phyloP scores from a whole-genome alignment of 1,140 invertebrate genomes.

The Dendroctonus valens region DNA sequence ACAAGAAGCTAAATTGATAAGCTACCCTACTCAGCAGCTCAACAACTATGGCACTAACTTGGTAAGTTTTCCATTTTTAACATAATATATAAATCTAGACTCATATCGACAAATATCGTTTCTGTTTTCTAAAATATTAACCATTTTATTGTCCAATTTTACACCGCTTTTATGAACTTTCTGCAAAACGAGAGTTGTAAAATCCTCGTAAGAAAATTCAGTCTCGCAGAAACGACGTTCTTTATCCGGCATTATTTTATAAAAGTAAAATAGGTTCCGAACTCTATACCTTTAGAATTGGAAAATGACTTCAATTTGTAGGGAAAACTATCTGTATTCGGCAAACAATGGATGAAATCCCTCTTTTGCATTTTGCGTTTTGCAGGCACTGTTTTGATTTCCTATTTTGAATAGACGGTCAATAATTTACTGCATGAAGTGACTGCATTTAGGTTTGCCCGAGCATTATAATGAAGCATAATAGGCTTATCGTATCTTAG shows the following conservation, averaged over 20 bases:
- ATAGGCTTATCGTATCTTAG: too few relatives aligned
- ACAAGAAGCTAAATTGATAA: slow-evolving; percentile 41
- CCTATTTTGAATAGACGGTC: slow-evolving; percentile 5
- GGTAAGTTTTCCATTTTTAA: slow-evolving; percentile 6
- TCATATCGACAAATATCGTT: neutral
- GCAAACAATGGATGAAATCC: slow-evolving; percentile 14
- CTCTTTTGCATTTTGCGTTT: slow-evolving; percentile 13
- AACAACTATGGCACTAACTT: neutral
- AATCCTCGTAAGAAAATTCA: slow-evolving; percentile 17
- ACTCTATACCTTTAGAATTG: slow-evolving; percentile 12
- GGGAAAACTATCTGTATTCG: slow-evolving; percentile 13
- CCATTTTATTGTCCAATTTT: slow-evolving; percentile 23
- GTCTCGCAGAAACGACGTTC: slow-evolving; percentile 11
- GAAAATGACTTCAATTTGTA: slow-evolving; percentile 24
- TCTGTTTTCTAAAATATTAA: neutral
- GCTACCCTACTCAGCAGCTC: slow-evolving; percentile 25
- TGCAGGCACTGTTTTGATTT: slow-evolving; percentile 7
- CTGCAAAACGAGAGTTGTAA: slow-evolving; percentile 15
- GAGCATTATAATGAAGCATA: too few relatives aligned
- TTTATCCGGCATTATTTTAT: slow-evolving; percentile 21
- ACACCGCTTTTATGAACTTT: slow-evolving; percentile 16
- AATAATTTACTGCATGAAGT: slow-evolving; percentile 11
- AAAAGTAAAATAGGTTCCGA: slow-evolving; percentile 14
- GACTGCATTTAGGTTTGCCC: neutral
- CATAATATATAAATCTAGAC: neutral